These are phyloP conservation scores for Lasioglossum pauxillum DNA, from an alignment of 2,888 invertebrate genomes.

Conservation along the genomic window DNA sequence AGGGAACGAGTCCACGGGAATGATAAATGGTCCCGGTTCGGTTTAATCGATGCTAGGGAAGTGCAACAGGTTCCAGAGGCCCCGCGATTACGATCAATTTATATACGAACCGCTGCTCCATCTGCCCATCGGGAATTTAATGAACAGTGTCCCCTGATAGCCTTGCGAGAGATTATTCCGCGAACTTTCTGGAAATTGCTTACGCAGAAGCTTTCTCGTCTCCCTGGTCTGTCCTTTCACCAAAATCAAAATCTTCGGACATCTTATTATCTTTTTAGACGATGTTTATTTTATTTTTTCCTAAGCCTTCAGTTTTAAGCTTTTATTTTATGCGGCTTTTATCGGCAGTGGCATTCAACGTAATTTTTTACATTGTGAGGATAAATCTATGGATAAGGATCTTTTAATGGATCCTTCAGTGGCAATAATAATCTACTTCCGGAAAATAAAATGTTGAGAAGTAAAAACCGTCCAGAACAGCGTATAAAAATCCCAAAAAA, in stretches of 20 bases:
- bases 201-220: neutral
- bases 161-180: neutral
- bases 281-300: neutral
- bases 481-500: neutral
- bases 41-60: constrained; percentile 55
- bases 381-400: too few relatives aligned
- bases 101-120: constrained; percentile 7
- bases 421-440: too few relatives aligned
- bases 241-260: neutral
- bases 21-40: constrained; percentile 50
- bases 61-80: constrained; percentile 59
- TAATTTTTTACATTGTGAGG: too few relatives aligned
- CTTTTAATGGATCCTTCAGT: too few relatives aligned
- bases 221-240: neutral
- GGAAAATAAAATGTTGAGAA: too few relatives aligned
- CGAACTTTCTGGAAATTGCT: constrained; percentile 19
- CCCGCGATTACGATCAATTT: constrained; percentile 46
- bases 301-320: too few relatives aligned
- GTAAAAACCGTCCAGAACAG: too few relatives aligned
- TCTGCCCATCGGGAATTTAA: constrained; percentile 28
- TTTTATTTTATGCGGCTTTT: too few relatives aligned
- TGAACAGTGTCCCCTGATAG: constrained; percentile 10
- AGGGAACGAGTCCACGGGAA: constrained; percentile 43
- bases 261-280: neutral
- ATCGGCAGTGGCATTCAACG: too few relatives aligned